These are phyloP conservation scores for Plumapathes pennacea DNA, from an alignment of 92 coral and sea anemone species.

Conservation along the genomic window DNA sequence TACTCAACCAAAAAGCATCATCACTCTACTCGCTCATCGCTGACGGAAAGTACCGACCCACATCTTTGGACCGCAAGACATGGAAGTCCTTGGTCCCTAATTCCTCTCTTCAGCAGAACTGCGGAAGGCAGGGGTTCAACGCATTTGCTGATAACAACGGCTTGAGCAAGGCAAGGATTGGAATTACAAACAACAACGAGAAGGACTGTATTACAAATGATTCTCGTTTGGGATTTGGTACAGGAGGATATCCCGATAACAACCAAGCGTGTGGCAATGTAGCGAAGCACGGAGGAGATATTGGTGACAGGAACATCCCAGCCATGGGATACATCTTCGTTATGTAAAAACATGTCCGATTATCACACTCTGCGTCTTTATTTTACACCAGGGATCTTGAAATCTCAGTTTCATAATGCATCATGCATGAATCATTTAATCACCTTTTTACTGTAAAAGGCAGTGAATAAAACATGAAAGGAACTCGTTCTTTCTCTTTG, in stretches of 20 bases:
- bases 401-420: no score
- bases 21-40: constrained; percentile 51
- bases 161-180: constrained; percentile 15
- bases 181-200: constrained; percentile 33
- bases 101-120: constrained; percentile 45
- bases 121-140: constrained; percentile 43
- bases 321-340: constrained; percentile 8
- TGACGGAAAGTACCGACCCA: constrained; percentile 29
- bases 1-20: constrained; percentile 20
- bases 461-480: no score
- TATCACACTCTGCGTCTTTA: no score
- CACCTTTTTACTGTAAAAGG: no score
- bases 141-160: background rate
- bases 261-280: constrained; percentile 11
- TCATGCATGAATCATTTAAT: no score
- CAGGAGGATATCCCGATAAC: background rate
- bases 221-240: constrained; percentile 37
- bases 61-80: constrained; percentile 21
- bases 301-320: constrained; percentile 11
- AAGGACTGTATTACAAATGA: constrained; percentile 23
- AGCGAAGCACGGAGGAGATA: constrained; percentile 1
- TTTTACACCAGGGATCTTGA: no score
- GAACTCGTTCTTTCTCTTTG: no score
- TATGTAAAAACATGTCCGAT: no score
- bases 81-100: constrained; percentile 40